phyloP scores from a whole-genome alignment of 1,140 invertebrate species.

The Leguminivora glycinivorella region DNA sequence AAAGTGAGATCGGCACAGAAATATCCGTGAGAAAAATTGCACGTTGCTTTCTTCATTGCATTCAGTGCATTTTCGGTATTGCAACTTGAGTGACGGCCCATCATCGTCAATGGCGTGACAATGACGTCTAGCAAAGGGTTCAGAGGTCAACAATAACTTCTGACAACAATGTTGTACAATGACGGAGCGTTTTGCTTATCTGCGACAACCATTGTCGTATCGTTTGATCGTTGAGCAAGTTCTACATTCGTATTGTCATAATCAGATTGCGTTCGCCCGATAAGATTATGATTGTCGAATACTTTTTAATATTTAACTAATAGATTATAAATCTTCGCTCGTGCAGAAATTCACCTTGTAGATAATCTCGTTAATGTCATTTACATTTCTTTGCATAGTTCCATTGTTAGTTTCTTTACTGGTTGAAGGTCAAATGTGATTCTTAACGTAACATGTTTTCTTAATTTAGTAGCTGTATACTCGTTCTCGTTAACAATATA shows the following conservation, averaged over 20 bases:
- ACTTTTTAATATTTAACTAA: constrained; percentile 22
- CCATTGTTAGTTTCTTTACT: constrained; percentile 8
- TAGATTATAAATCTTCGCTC: constrained; percentile 22
- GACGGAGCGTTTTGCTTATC: constrained; percentile 43
- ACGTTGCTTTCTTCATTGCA: background rate
- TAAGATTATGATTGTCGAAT: constrained; percentile 22
- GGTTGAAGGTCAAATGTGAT: constrained; percentile 5
- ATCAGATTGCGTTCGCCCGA: constrained; percentile 31
- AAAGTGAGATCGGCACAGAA: constrained; percentile 2
- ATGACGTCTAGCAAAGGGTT: constrained; percentile 37
- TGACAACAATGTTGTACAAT: constrained; percentile 46
- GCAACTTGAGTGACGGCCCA: constrained; percentile 39
- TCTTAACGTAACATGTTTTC: background rate
- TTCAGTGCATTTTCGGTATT: constrained; percentile 30
- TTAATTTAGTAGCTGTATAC: background rate
- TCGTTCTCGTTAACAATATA: background rate
- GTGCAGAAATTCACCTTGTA: constrained; percentile 12
- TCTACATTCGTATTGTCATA: constrained; percentile 40
- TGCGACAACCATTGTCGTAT: constrained; percentile 33
- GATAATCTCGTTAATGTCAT: constrained; percentile 13
- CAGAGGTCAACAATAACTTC: constrained; percentile 37
- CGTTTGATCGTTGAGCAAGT: constrained; percentile 35
- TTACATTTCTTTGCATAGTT: background rate
- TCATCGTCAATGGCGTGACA: constrained; percentile 23
- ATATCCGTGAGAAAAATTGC: constrained; percentile 25